Evolutionary conservation across 2,888 invertebrate species (phyloP).

Genomic region (Pollenia angustigena): DNA sequence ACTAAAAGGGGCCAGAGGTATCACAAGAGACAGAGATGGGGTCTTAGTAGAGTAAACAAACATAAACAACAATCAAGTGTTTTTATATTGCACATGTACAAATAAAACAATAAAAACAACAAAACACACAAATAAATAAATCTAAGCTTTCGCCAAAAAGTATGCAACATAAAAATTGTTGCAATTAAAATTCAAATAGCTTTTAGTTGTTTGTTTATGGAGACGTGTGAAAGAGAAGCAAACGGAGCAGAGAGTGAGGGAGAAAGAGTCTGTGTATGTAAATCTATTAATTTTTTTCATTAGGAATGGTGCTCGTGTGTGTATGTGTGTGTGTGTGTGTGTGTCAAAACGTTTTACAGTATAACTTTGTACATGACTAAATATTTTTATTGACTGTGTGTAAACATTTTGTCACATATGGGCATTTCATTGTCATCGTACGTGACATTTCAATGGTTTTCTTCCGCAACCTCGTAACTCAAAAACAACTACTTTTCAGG

Average conservation of each 20-base stretch:
- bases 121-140: conserved; percentile 48
- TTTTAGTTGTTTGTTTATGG: conserved; percentile 63
- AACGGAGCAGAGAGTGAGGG: too few species aligned
- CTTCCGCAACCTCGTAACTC: too few species aligned
- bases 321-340: neutral
- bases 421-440: too few species aligned
- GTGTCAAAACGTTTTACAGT: neutral
- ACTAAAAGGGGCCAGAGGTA: neutral
- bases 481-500: too few species aligned
- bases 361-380: conserved; percentile 22
- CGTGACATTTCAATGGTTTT: too few species aligned
- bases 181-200: conserved; percentile 73
- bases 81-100: conserved; percentile 60
- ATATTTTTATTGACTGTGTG: conserved; percentile 37
- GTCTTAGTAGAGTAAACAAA: conserved; percentile 27
- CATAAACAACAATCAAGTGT: conserved; percentile 64
- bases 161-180: conserved; percentile 72
- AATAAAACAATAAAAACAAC: conserved; percentile 45
- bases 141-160: conserved; percentile 68
- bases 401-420: conserved; percentile 46
- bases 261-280: neutral
- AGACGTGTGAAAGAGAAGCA: conserved; percentile 2
- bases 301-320: neutral
- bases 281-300: neutral
- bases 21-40: neutral